Base-by-base conservation (phyloP, 2,797 vertebrate species). In the Aulostomus chinensis region DNA sequence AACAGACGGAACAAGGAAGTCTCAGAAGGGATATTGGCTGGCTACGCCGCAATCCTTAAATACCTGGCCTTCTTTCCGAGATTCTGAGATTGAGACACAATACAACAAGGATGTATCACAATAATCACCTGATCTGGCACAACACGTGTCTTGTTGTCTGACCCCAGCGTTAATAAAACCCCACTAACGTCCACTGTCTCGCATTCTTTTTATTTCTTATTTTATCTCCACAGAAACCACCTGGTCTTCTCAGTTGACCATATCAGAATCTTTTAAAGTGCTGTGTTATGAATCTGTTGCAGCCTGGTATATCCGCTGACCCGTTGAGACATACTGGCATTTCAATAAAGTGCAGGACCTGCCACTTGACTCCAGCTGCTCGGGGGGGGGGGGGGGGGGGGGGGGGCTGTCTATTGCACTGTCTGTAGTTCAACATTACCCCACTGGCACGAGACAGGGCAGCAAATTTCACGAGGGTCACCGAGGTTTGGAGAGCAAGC, bases 331-430 rank as follows among this genome's bases (percentile, higher is more conserved):
- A 42, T 2, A 1, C 34, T 64, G 65, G 48, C 58, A 70, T 76
- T 65, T 76, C 50, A 71, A 81, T 74, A 68, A 73, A 80, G 55
- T 25, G 33, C 28, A 58, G 30, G 14, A 52, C 50, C 35, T 46
- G 59, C 20, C 58, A 55, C 66, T 79, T 70, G 48, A 61, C 49
- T 69, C 11, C 7, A 1, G n/a, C 10, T 6, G 31, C 45, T 39
- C 47, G 1, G 17, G 17, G 46, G 50, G 4, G 4, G 4, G 22
- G 4, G 22, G 22, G 4, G 1, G 17, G 17, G 46, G 50, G 4
- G 4, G 4, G 22, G 4, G 22, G 22, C n/a, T n/a, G 58, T 59
- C 38, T 35, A 10, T 9, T 52, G 40, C 50, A 10, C 35, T 25
- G 2, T 29, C 18, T 32, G 10, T 1, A 22, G 39, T 55, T 68